phyloP scores from a whole-genome alignment of 1,140 invertebrate genomes.

The Pogonomyrmex barbatus region DNA sequence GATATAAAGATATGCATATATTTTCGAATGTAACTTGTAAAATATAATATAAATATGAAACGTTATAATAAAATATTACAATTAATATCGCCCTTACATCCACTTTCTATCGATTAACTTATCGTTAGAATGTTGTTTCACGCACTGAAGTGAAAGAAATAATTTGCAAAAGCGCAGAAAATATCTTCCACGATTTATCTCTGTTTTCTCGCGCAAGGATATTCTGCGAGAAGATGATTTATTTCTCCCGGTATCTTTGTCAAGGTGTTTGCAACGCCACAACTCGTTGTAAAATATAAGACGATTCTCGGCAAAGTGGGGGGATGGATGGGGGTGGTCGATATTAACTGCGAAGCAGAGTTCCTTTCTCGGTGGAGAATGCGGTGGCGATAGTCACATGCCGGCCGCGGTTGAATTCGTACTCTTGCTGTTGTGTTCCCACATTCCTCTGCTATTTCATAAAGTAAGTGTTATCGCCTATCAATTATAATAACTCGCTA shows the following conservation, averaged over 20 bases:
- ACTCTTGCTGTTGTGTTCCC: neutral
- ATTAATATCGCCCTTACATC: neutral
- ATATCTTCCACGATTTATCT: neutral
- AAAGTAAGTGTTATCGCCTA: neutral
- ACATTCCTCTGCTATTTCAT: neutral
- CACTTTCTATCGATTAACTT: constrained; percentile 3
- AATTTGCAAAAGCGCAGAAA: neutral
- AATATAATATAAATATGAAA: neutral
- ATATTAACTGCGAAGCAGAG: constrained; percentile 80
- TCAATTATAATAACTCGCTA: neutral
- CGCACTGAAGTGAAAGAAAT: neutral
- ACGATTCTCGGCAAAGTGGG: constrained; percentile 73
- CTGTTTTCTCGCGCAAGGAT: constrained; percentile 2
- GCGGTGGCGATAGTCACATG: constrained; percentile 80
- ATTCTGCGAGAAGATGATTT: neutral
- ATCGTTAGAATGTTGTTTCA: neutral
- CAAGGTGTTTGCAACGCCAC: neutral
- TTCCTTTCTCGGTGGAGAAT: constrained; percentile 73
- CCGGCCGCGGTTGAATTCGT: constrained; percentile 72
- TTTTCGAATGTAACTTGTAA: neutral
- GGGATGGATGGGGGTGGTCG: constrained; percentile 76
- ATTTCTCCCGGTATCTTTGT: neutral
- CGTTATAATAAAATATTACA: neutral
- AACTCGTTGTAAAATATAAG: constrained; percentile 46
- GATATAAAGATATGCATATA: neutral